phyloP scores from a whole-genome alignment of 1,140 invertebrate species.

The Cherax destructor region DNA sequence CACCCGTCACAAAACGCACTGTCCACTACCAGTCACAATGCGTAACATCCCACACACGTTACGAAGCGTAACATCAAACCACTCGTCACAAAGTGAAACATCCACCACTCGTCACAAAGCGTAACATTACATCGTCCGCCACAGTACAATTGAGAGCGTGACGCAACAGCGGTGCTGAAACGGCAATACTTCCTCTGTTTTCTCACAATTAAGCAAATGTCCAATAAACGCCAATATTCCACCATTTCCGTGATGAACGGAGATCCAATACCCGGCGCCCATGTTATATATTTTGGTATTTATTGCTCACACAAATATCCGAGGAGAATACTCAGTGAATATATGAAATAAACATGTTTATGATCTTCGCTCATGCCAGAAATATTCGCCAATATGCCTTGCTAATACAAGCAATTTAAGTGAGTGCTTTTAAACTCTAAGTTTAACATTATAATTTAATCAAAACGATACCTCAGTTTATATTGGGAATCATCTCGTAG shows the following conservation, averaged over 20 bases:
- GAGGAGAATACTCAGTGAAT: not conserved
- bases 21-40: too few species aligned
- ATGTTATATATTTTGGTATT: not conserved
- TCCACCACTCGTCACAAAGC: too few species aligned
- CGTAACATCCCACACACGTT: too few species aligned
- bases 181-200: not conserved
- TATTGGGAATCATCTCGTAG: too few species aligned
- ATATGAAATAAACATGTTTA: not conserved
- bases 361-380: not conserved
- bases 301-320: not conserved
- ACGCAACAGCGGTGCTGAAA: not conserved
- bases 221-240: not conserved
- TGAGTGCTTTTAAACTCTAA: too few species aligned
- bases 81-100: too few species aligned
- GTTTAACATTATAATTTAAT: too few species aligned
- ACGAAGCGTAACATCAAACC: too few species aligned
- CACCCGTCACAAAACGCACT: too few species aligned
- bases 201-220: conserved; percentile 4
- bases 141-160: not conserved
- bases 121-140: not conserved
- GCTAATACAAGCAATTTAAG: too few species aligned
- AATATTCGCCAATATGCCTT: not conserved
- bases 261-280: not conserved
- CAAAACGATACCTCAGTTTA: too few species aligned
- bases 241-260: not conserved